A percentile compares a stretch with the other conserved stretches of the same genome.
phyloP scores from a whole-genome alignment of 2,797 vertebrate genomes.

The Acanthurus leucopareius region DNA sequence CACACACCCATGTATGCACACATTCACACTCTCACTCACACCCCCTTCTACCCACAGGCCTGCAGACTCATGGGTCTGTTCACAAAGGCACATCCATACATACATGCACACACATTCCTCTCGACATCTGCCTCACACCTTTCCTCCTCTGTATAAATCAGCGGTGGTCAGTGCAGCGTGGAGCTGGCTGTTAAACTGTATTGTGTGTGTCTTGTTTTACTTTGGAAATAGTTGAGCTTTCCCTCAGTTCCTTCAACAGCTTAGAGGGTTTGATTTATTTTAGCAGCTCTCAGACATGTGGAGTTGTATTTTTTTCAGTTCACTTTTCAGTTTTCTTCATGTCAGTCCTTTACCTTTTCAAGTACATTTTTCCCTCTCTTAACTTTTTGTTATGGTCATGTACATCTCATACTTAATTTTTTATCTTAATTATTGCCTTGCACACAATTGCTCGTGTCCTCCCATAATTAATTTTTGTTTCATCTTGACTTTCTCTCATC shows the following conservation, averaged over 20 bases:
- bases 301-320: slow-evolving; percentile 2
- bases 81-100: not conserved
- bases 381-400: not conserved
- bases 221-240: slow-evolving; percentile 45
- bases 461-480: not conserved
- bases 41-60: not conserved
- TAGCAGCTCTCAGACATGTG: slow-evolving; percentile 31
- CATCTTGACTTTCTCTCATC: not conserved
- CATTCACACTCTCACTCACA: slow-evolving; percentile 2
- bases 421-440: not conserved
- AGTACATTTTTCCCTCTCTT: not conserved
- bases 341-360: slow-evolving; percentile 2
- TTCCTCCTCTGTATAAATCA: slow-evolving; percentile 50
- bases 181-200: slow-evolving; percentile 57
- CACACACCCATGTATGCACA: slow-evolving; percentile 11
- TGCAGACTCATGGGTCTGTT: slow-evolving; percentile 6
- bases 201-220: slow-evolving; percentile 41
- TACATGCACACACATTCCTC: not conserved
- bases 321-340: slow-evolving; percentile 3
- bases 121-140: slow-evolving; percentile 46
- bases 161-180: slow-evolving; percentile 25
- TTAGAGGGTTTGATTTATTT: slow-evolving; percentile 35
- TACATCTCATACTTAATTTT: not conserved
- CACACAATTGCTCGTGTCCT: not conserved
- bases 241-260: slow-evolving; percentile 16